Conservation (phyloP, 2,797 vertebrate species). For the Petrocephalus schoutedeni region DNA sequence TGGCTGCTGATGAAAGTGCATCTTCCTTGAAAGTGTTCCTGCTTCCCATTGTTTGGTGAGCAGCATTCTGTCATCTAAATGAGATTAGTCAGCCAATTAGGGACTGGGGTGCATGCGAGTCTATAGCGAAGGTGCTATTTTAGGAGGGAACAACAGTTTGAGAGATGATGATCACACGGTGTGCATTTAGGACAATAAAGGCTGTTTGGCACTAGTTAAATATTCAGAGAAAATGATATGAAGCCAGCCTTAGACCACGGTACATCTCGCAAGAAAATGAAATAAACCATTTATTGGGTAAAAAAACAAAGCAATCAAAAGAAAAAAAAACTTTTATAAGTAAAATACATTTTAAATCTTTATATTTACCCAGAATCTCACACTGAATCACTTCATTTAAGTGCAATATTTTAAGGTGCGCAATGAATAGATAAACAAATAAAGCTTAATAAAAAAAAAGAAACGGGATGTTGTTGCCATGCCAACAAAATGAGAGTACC, state of each 20-base stretch:
- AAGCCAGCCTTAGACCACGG: too few species aligned
- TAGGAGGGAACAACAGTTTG: background rate
- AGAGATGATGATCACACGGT: background rate
- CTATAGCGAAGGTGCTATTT: background rate
- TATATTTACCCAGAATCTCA: background rate
- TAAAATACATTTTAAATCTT: background rate
- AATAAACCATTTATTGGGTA: too few species aligned
- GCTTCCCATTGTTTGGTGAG: background rate
- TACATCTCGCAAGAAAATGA: too few species aligned
- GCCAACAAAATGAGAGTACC: background rate
- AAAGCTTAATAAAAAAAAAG: background rate
- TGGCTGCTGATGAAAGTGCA: background rate
- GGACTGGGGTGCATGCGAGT: background rate
- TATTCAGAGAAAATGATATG: too few species aligned
- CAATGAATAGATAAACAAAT: background rate
- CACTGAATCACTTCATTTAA: background rate
- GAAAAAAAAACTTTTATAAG: too few species aligned
- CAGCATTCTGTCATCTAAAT: background rate
- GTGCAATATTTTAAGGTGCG: background rate
- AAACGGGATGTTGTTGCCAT: background rate
- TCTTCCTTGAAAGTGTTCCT: background rate
- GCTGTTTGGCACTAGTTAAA: background rate
- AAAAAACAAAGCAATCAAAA: too few species aligned
- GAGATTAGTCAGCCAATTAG: background rate
- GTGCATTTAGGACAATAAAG: background rate